Percentiles rank a stretch among this genome's conserved stretches.
Conservation (phyloP, 2,888 invertebrate species). For the Synergus japonicus region DNA sequence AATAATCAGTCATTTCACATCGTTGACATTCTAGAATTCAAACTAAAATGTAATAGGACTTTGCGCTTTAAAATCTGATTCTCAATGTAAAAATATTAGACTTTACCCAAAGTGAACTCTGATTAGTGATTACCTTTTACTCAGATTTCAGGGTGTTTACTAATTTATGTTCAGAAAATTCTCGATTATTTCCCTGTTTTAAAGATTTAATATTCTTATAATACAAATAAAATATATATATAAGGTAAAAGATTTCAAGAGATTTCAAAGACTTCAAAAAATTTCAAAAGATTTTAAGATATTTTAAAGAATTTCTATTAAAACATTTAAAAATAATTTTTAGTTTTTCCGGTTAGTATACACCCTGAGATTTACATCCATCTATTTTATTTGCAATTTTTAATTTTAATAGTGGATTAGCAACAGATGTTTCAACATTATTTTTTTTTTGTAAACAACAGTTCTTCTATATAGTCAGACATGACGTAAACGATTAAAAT, state of each 20-base stretch:
- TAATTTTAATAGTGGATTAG: constrained; percentile 12
- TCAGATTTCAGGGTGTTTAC: background rate
- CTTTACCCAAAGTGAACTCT: background rate
- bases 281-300: no score
- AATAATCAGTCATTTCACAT: background rate
- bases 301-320: no score
- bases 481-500: constrained; percentile 42
- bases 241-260: no score
- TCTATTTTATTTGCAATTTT: background rate
- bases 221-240: no score
- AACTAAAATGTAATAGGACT: background rate
- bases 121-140: background rate
- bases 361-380: background rate
- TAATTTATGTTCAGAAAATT: no score
- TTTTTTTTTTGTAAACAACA: constrained; percentile 25
- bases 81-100: background rate
- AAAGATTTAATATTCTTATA: no score
- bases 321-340: no score
- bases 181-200: no score
- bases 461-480: constrained; percentile 19
- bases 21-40: background rate
- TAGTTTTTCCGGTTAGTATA: no score
- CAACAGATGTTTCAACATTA: constrained; percentile 15
- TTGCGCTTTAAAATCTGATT: background rate
- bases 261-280: no score